These are phyloP conservation scores for Sarcophaga peregrina DNA, from an alignment of 1,140 invertebrate genomes.

Conservation along the genomic window DNA sequence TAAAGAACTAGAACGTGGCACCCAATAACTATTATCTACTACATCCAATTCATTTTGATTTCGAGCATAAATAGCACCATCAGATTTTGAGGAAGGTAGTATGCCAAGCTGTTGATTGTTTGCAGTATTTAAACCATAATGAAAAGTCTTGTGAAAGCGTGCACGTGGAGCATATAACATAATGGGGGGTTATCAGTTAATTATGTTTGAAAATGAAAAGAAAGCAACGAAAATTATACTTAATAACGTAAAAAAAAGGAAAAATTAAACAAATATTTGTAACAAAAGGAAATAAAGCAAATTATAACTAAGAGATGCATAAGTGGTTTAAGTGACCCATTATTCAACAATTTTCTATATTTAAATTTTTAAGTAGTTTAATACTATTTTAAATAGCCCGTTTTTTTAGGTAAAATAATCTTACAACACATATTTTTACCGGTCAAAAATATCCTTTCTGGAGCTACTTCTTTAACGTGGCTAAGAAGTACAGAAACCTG, in stretches of 20 bases:
- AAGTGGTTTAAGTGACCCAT: too few relatives aligned
- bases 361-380: too few relatives aligned
- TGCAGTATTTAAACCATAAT: slow-evolving; percentile 49
- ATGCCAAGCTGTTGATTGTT: slow-evolving; percentile 31
- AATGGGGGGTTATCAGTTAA: slow-evolving; percentile 27
- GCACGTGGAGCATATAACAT: slow-evolving; percentile 20
- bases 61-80: slow-evolving; percentile 48
- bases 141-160: slow-evolving; percentile 50
- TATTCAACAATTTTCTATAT: too few relatives aligned
- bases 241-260: slow-evolving; percentile 27
- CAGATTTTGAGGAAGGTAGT: slow-evolving; percentile 56
- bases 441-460: too few relatives aligned
- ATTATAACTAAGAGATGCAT: too few relatives aligned
- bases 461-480: too few relatives aligned
- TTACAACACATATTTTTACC: too few relatives aligned
- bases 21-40: slow-evolving; percentile 50
- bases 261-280: slow-evolving; percentile 6
- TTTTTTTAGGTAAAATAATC: too few relatives aligned
- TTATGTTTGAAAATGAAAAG: slow-evolving; percentile 34
- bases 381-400: too few relatives aligned
- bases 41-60: neutral
- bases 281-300: slow-evolving; percentile 28
- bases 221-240: slow-evolving; percentile 42
- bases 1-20: slow-evolving; percentile 56
- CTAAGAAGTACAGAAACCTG: too few relatives aligned